Percentiles rank a stretch among this genome's conserved stretches.
Evolutionary conservation across 30 jellyfish, hydroid and myxozoan species (phyloP).

Genomic region (Chrysaora quinquecirrha): DNA sequence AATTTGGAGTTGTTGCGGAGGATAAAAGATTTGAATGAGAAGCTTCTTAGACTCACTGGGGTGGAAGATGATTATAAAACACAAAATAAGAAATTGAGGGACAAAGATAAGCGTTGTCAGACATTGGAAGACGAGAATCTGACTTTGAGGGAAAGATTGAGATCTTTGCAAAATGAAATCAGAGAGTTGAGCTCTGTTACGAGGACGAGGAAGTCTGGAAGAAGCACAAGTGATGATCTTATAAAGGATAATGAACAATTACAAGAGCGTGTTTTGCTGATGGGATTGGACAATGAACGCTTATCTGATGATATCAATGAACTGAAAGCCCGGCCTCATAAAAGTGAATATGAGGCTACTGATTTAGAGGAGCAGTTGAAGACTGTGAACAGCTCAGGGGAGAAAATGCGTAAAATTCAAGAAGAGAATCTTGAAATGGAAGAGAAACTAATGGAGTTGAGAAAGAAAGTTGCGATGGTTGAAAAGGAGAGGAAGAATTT

Average conservation of each 20-base stretch:
- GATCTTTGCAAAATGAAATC: slow-evolving; percentile 44
- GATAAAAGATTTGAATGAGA: slow-evolving; percentile 16
- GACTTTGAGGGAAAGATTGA: slow-evolving; percentile 40
- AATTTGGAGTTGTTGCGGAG: slow-evolving; percentile 9
- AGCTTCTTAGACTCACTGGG: background rate
- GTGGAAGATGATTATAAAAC: slow-evolving; percentile 19
- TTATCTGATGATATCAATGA: slow-evolving; percentile 41
- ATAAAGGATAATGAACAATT: slow-evolving; percentile 46
- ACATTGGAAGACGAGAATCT: slow-evolving; percentile 52
- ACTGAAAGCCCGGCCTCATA: slow-evolving; percentile 12
- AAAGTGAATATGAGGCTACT: slow-evolving; percentile 35
- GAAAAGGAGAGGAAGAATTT: slow-evolving; percentile 57
- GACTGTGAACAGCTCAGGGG: background rate
- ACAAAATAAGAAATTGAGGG: slow-evolving; percentile 7
- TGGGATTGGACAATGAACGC: slow-evolving; percentile 73
- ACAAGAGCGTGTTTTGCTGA: slow-evolving; percentile 55
- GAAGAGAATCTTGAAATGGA: slow-evolving; percentile 49
- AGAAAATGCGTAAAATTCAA: slow-evolving; percentile 10
- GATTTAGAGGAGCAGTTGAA: slow-evolving; percentile 37
- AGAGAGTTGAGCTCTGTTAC: slow-evolving; percentile 40
- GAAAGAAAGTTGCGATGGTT: slow-evolving; percentile 20
- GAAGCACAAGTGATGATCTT: slow-evolving; percentile 29
- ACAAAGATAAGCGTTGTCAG: slow-evolving; percentile 30
- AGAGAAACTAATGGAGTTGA: slow-evolving; percentile 48
- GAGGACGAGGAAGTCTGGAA: slow-evolving; percentile 7